Evolutionary conservation across 2,797 vertebrate genomes (phyloP).

Genomic region (Centroberyx gerrardi): DNA sequence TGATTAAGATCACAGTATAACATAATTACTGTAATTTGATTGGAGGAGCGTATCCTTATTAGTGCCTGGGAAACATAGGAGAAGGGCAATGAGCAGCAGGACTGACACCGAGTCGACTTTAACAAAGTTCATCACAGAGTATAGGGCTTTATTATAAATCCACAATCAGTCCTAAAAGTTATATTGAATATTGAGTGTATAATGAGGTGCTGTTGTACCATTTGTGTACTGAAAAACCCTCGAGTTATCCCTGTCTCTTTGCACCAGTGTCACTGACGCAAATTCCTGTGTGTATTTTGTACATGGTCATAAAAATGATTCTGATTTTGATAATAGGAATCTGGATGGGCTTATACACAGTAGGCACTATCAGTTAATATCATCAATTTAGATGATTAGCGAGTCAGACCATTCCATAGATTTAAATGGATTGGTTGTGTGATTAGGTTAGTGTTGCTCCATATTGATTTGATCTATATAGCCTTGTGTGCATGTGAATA

Average conservation of each 20-base stretch:
- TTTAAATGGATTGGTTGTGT: neutral
- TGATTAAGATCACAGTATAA: slow-evolving; percentile 58
- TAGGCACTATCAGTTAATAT: neutral
- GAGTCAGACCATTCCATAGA: neutral
- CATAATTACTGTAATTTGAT: slow-evolving; percentile 66
- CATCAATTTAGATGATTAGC: neutral
- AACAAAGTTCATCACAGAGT: neutral
- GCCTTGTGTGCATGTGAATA: neutral
- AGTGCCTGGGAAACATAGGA: slow-evolving; percentile 29
- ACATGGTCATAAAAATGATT: neutral
- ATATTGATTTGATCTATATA: no score
- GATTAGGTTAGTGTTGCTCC: neutral
- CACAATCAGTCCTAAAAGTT: neutral
- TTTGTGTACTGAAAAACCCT: neutral
- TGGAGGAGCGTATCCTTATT: slow-evolving; percentile 57
- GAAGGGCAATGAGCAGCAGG: slow-evolving; percentile 31
- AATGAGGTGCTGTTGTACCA: no score
- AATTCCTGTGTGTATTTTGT: neutral
- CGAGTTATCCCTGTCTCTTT: neutral
- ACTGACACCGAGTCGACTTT: neutral
- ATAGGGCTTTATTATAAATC: neutral
- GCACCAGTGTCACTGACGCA: neutral
- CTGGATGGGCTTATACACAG: neutral
- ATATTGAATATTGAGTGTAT: neutral
- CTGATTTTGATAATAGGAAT: neutral